A percentile compares a stretch with the other conserved stretches of the same genome.
Conservation (phyloP, 2,888 invertebrate genomes). For the Pammene fasciana region DNA sequence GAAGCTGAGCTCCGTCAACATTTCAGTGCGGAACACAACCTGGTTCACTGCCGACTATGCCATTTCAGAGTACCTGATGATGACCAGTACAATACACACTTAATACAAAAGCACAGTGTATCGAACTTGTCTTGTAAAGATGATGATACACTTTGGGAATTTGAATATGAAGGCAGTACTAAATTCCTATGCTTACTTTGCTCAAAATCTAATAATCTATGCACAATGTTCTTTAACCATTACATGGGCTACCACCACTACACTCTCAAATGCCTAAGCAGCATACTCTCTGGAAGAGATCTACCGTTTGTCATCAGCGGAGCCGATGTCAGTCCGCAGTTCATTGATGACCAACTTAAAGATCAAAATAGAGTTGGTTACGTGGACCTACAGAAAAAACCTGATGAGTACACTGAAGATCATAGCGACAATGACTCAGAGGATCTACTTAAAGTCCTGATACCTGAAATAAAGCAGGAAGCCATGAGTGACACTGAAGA, state of each 20-base stretch:
- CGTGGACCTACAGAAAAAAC: constrained; percentile 60
- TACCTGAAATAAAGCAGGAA: constrained; percentile 56
- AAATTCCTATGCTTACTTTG: constrained; percentile 72
- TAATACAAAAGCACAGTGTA: constrained; percentile 73
- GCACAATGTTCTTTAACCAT: constrained; percentile 69
- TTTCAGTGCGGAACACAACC: constrained; percentile 62
- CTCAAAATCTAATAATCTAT: constrained; percentile 61
- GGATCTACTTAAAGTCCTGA: constrained; percentile 52
- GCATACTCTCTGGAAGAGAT: constrained; percentile 66
- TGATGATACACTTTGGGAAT: constrained; percentile 66
- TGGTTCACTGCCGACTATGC: constrained; percentile 76
- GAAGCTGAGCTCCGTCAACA: constrained; percentile 66
- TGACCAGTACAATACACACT: constrained; percentile 68
- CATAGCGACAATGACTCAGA: constrained; percentile 41
- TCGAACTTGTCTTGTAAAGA: constrained; percentile 62
- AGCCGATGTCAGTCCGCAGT: constrained; percentile 68
- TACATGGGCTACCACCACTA: constrained; percentile 77
- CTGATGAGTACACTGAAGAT: constrained; percentile 41
- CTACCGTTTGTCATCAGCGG: constrained; percentile 69
- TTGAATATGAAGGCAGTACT: constrained; percentile 60
- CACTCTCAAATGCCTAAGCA: constrained; percentile 74
- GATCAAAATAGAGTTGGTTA: constrained; percentile 64
- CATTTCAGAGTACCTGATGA: constrained; percentile 70
- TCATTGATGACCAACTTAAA: constrained; percentile 66
- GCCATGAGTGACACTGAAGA: constrained; percentile 54